Base-by-base conservation (phyloP, 2,113 vertebrate species). In the Sinocyclocheilus rhinocerous region DNA sequence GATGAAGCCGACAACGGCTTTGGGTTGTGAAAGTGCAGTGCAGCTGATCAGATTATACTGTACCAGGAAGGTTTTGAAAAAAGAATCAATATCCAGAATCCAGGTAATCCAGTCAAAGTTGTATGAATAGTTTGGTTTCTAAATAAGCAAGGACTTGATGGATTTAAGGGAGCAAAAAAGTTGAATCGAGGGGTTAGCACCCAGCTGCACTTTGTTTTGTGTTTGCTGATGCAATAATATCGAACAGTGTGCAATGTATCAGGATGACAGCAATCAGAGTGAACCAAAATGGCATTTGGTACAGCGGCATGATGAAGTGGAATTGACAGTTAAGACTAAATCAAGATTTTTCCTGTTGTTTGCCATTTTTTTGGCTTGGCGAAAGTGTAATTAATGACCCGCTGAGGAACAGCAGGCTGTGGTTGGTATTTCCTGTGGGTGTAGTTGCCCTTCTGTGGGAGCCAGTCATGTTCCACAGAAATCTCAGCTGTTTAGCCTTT, bases 141-240 rank as follows among this genome's bases (percentile, higher is more conserved):
- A 24, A 65, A 48, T 81, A 48, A 48, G 15, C 39, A 26, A 24
- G n/a, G 39, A 9, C 59, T 24, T 67, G 39, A 48, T 65, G 39
- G 79, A 81, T 48, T 82, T 36, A 70, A 70, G 29, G 45, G 42
- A 48, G 45, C 20, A 50, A 61, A 63, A 4, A 52, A 69, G 18
- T 70, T 70, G 65, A 82, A 82, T 70, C 1, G 52, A 24, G 11
- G 22, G 13, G 20, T 84, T 61, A 72, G 61, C 81, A 86, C 36
- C 78, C 69, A 81, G 55, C 50, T 76, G 76, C 57, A 76, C 75
- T 72, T 83, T 69, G 24, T 63, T 76, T 70, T n/a, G n/a, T 85
- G 65, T 86, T 84, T 80, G 76, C 83, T 85, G 80, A 83, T 81
- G 78, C 83, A 85, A 85, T 84, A 78, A 63, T 83, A 85, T 87